Evolutionary conservation across 2,888 invertebrate species (phyloP).

Genomic region (Drosophila lacicola): DNA sequence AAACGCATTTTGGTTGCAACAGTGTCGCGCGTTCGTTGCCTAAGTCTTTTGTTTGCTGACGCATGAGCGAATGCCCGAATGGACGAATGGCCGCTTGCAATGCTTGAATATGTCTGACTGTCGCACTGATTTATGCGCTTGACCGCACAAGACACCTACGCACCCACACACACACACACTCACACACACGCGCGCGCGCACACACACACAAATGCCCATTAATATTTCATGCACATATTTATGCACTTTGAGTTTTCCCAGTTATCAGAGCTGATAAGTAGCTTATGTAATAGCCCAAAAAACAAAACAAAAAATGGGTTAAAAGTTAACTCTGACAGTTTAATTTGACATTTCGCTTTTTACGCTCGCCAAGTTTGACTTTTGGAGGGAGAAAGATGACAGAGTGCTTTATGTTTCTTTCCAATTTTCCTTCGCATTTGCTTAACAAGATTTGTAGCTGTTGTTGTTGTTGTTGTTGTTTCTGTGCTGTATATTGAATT

Average conservation of each 20-base stretch:
- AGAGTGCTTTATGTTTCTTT: constrained; percentile 69
- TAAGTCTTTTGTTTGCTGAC: constrained; percentile 80
- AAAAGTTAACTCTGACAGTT: constrained; percentile 75
- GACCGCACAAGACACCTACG: constrained; percentile 73
- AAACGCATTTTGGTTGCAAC: constrained; percentile 74
- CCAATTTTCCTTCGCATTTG: constrained; percentile 63
- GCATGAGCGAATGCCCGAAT: constrained; percentile 68
- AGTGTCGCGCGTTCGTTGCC: constrained; percentile 67
- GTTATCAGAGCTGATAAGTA: constrained; percentile 80
- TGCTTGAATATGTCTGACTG: constrained; percentile 51
- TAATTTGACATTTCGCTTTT: constrained; percentile 74
- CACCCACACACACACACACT: constrained; percentile 39
- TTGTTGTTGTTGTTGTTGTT: constrained; percentile 20
- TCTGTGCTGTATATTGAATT: constrained; percentile 68
- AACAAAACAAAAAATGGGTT: constrained; percentile 61
- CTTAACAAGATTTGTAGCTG: constrained; percentile 72
- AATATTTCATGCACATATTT: constrained; percentile 58
- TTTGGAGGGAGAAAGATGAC: constrained; percentile 47
- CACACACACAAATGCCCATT: constrained; percentile 48
- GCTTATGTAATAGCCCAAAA: constrained; percentile 74
- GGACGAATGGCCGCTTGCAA: constrained; percentile 38
- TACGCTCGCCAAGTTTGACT: constrained; percentile 13
- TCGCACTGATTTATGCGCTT: constrained; percentile 76
- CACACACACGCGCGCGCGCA: not conserved
- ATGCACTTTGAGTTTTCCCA: constrained; percentile 42